Conservation (phyloP, 2,888 invertebrate genomes). For the Drosophila mettleri region DNA sequence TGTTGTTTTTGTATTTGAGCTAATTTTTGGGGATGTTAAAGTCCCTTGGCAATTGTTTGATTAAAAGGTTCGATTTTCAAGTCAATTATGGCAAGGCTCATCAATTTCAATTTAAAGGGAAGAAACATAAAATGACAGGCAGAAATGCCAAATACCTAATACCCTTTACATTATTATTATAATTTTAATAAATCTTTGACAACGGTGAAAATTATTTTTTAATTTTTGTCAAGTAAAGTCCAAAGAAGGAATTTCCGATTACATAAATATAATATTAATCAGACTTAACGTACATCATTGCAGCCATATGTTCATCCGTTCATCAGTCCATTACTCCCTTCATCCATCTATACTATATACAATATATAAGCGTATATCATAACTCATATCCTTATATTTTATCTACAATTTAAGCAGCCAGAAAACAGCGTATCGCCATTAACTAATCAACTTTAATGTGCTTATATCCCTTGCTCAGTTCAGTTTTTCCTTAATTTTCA, state of each 20-base stretch:
- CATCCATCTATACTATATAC: background rate
- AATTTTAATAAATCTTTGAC: background rate
- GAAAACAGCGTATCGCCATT: background rate
- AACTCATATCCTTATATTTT: background rate
- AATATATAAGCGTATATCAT: too few relatives aligned
- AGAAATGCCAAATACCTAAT: background rate
- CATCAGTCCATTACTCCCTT: background rate
- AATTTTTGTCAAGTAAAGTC: too few relatives aligned
- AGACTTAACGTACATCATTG: background rate
- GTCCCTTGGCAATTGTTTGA: background rate
- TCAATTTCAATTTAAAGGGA: constrained; percentile 7
- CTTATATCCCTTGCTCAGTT: background rate
- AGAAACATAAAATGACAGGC: background rate
- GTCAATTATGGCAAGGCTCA: background rate
- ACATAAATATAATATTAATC: too few relatives aligned
- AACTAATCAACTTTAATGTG: constrained; percentile 25
- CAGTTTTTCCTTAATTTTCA: background rate
- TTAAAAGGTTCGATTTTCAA: background rate
- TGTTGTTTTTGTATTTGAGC: background rate
- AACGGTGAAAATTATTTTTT: background rate
- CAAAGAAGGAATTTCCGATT: too few relatives aligned
- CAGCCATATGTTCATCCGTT: background rate
- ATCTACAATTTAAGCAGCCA: background rate
- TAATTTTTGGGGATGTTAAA: background rate
- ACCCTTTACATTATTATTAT: background rate